Evolutionary conservation across 2,888 invertebrate genomes (phyloP).

Genomic region (Argyresthia goedartella): DNA sequence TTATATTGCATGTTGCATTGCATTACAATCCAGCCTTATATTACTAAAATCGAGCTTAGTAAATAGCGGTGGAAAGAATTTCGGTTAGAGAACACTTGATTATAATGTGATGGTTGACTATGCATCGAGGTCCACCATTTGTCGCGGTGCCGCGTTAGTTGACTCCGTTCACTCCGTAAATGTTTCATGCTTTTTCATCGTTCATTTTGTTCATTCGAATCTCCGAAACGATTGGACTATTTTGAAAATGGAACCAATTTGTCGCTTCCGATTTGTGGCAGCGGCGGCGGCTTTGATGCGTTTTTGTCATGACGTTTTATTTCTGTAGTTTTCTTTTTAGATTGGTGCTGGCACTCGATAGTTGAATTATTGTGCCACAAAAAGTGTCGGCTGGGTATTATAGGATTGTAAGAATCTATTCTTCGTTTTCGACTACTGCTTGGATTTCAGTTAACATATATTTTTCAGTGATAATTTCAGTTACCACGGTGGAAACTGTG

Average conservation of each 20-base stretch:
- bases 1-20: too few relatives aligned
- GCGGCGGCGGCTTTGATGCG: constrained; percentile 53
- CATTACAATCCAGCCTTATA: too few relatives aligned
- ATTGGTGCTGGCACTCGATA: constrained; percentile 37
- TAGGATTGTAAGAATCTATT: neutral
- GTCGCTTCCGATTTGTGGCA: constrained; percentile 50
- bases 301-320: constrained; percentile 37
- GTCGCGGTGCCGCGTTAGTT: neutral
- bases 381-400: constrained; percentile 1
- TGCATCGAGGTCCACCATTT: neutral
- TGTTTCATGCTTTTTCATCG: constrained; percentile 17
- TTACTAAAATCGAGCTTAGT: too few relatives aligned
- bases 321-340: constrained; percentile 7
- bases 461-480: too few relatives aligned
- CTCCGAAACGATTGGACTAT: constrained; percentile 33
- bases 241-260: constrained; percentile 59
- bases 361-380: constrained; percentile 24
- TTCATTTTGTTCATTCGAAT: constrained; percentile 34
- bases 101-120: too few relatives aligned
- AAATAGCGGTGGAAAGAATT: too few relatives aligned
- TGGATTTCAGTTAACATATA: too few relatives aligned
- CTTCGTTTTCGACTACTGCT: too few relatives aligned
- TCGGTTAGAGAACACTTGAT: too few relatives aligned
- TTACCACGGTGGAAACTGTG: too few relatives aligned
- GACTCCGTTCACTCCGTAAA: neutral